phyloP scores from a whole-genome alignment of 2,797 vertebrate genomes.

The Mormyrops attenuatus region DNA sequence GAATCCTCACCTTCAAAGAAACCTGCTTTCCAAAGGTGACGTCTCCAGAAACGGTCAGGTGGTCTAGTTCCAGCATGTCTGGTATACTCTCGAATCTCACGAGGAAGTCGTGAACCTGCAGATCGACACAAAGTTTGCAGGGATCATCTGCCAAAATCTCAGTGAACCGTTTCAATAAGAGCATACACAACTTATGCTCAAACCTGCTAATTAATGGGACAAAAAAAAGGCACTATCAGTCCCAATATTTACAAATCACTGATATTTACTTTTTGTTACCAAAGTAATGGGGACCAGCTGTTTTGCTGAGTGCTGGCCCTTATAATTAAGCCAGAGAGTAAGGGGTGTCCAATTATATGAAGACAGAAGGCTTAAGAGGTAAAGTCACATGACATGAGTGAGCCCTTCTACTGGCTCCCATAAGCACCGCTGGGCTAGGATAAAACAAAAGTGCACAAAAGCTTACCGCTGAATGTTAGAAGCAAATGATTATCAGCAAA shows the following conservation, averaged over 20 bases:
- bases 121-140: background rate
- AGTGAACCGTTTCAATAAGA: background rate
- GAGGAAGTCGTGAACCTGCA: constrained; percentile 78
- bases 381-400: background rate
- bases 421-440: background rate
- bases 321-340: background rate
- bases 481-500: background rate
- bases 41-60: constrained; percentile 82
- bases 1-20: constrained; percentile 65
- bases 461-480: background rate
- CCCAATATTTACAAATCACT: background rate
- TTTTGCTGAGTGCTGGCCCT: background rate
- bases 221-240: background rate
- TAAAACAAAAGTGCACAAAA: background rate
- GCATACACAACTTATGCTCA: background rate
- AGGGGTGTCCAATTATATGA: background rate
- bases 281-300: background rate
- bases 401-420: background rate
- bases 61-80: constrained; percentile 83
- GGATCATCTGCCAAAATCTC: background rate
- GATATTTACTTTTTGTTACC: background rate
- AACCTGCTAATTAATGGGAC: background rate
- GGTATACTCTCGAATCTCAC: constrained; percentile 81
- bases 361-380: background rate
- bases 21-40: constrained; percentile 87